Base-by-base conservation (phyloP, 2,888 invertebrate species). In the Netelia melanura region DNA sequence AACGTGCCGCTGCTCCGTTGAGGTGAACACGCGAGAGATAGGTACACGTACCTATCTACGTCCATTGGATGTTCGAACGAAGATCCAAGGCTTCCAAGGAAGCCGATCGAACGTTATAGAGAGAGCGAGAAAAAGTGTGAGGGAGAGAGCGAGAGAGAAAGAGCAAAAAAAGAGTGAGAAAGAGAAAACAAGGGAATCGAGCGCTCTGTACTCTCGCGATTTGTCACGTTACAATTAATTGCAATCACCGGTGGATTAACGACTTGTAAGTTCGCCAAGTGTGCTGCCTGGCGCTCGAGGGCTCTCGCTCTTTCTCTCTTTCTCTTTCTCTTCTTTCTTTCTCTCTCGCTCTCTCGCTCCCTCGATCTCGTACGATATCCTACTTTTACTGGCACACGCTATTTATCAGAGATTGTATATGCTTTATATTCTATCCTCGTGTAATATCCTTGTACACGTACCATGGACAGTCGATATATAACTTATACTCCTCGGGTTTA, bases 201-300 rank as follows among this genome's bases (percentile, higher is more conserved):
- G 65, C 72, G 64, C 65, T 67, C 77, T 81, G 81, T 83, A 81
- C 81, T 86, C 86, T 85, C 79, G 86, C 89, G 90, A 90, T 90
- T 90, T 89, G 90, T 90, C 90, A 90, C 89, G 89, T 89, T 89
- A 88, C 89, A 89, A 90, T 90, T 90, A 90, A 90, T 90, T 89
- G 89, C 89, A 88, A 88, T 88, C 88, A 88, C 88, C 85, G 88
- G 85, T 86, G 88, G 88, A 90, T 90, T 90, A 90, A 89, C 90
- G 89, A 90, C 88, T 89, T 88, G 87, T 88, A 89, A 48, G 88
- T 89, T 88, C 87, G 87, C 88, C 88, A 64, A 85, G 83, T 84
- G 86, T 84, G 77, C 86, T 79, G 54, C 79, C 68, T 85, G 81
- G 85, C 85, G 86, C 79, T 84, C 81, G 71, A 54, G 78, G 68